Conservation (phyloP, 2,797 vertebrate genomes). For the Amazonetta brasiliensis region DNA sequence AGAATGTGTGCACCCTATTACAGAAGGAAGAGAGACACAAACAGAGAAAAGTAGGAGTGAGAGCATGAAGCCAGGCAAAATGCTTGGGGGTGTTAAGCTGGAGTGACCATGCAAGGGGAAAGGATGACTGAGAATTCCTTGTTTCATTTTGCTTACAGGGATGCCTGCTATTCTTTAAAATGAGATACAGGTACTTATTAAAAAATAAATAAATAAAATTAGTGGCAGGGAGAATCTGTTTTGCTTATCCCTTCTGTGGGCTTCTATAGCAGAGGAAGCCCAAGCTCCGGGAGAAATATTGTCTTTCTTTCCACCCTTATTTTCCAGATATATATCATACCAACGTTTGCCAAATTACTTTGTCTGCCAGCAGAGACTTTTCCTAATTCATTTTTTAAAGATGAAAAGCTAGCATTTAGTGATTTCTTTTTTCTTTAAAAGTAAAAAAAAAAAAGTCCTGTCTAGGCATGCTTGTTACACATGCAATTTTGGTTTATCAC, state of each 20-base stretch:
- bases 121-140: not conserved
- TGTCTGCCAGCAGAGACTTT: not conserved
- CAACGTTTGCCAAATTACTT: not conserved
- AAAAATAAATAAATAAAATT: not conserved
- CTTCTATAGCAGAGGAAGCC: not conserved
- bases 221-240: not conserved
- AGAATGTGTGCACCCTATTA: not conserved
- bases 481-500: conserved; percentile 58
- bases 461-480: conserved; percentile 28
- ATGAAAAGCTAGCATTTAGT: not conserved
- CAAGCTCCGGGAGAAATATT: not conserved
- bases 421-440: not conserved
- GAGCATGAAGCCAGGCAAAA: not conserved
- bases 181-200: not conserved
- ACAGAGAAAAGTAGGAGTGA: not conserved
- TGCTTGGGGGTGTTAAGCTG: not conserved
- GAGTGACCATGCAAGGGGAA: not conserved
- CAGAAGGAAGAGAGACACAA: not conserved
- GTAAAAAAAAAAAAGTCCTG: not conserved
- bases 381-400: not conserved
- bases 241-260: not conserved
- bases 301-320: not conserved
- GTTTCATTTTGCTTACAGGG: not conserved
- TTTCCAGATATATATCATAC: not conserved
- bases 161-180: not conserved